Conservation (phyloP, 1,140 invertebrate genomes). For the Drosophila pectinifera region DNA sequence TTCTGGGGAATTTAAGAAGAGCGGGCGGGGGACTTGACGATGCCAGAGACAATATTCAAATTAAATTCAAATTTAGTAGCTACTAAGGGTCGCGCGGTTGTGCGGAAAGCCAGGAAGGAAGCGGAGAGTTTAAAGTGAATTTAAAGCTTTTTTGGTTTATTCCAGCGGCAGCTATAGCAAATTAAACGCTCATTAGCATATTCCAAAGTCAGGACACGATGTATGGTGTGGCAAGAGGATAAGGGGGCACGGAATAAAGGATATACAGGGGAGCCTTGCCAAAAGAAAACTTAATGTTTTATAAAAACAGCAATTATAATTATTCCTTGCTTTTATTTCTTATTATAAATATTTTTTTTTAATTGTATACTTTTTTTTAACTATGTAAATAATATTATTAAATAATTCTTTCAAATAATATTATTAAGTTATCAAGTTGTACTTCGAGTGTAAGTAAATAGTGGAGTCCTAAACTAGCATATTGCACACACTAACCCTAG, state of each 20-base stretch:
- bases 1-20: neutral
- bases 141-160: constrained; percentile 66
- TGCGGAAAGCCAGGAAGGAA: constrained; percentile 6
- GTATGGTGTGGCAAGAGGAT: constrained; percentile 4
- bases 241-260: neutral
- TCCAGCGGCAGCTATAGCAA: constrained; percentile 37
- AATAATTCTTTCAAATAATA: too few species aligned
- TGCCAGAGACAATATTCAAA: constrained; percentile 51
- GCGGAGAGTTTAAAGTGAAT: constrained; percentile 72
- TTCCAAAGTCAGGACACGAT: constrained; percentile 47
- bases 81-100: constrained; percentile 45
- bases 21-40: constrained; percentile 1
- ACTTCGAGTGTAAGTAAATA: too few species aligned
- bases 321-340: too few species aligned
- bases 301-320: neutral
- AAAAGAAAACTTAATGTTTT: neutral
- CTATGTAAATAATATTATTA: too few species aligned
- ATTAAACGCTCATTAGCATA: constrained; percentile 80
- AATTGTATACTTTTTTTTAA: too few species aligned
- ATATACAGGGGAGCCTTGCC: neutral
- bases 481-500: too few species aligned
- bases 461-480: too few species aligned
- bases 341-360: too few species aligned
- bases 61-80: constrained; percentile 71
- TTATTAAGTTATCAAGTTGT: too few species aligned